phyloP scores from a whole-genome alignment of 1,140 invertebrate species.

The Hesperophylax magnus region DNA sequence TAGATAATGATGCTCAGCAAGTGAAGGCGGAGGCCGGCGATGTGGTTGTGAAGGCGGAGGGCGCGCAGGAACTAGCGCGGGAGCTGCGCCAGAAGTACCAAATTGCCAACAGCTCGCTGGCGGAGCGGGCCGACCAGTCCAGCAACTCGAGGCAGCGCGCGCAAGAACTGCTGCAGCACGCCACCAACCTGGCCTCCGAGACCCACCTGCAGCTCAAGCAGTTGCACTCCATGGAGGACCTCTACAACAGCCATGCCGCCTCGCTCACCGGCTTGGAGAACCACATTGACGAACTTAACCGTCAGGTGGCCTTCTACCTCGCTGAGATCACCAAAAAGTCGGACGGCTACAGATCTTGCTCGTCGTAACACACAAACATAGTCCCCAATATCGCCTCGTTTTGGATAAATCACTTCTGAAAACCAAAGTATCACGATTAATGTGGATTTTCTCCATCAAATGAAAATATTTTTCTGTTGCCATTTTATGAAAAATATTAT shows the following conservation, averaged over 20 bases:
- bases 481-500: slow-evolving; percentile 3
- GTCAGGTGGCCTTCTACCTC: slow-evolving; percentile 68
- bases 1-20: slow-evolving; percentile 75
- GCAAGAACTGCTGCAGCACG: slow-evolving; percentile 79
- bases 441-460: neutral
- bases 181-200: slow-evolving; percentile 82
- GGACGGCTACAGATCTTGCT: slow-evolving; percentile 69
- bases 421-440: slow-evolving; percentile 20
- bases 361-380: slow-evolving; percentile 60
- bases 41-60: slow-evolving; percentile 67
- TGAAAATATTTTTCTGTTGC: slow-evolving; percentile 21
- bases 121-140: slow-evolving; percentile 68
- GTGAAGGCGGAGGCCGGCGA: slow-evolving; percentile 72
- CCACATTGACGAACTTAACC: slow-evolving; percentile 69
- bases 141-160: slow-evolving; percentile 79
- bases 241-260: slow-evolving; percentile 70
- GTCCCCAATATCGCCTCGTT: neutral
- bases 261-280: slow-evolving; percentile 67
- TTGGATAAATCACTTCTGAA: neutral
- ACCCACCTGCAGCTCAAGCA: slow-evolving; percentile 82
- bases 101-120: slow-evolving; percentile 64
- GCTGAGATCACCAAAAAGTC: slow-evolving; percentile 71
- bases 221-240: slow-evolving; percentile 72
- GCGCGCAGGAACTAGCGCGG: slow-evolving; percentile 66
- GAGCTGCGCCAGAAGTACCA: slow-evolving; percentile 66